Evolutionary conservation across 2,113 vertebrate genomes (phyloP).

Genomic region (Centrocercus urophasianus): DNA sequence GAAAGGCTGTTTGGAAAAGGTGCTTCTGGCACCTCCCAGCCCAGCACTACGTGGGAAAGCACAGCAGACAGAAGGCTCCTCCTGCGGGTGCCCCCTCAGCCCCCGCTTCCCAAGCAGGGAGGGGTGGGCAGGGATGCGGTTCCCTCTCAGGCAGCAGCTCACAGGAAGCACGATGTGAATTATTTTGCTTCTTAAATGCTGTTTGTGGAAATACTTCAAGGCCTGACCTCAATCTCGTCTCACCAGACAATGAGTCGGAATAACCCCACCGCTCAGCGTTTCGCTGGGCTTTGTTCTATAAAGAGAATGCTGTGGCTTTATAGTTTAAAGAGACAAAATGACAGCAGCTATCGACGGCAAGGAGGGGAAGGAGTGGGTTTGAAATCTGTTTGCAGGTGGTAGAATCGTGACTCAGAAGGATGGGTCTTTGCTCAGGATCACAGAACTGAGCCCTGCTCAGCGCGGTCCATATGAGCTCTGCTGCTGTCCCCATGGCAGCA

Average conservation of each 20-base stretch:
- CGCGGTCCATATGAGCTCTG: neutral
- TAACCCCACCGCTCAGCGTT: neutral
- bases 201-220: neutral
- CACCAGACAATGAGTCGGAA: neutral
- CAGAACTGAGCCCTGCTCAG: neutral
- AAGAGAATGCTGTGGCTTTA: neutral
- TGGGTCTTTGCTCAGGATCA: neutral
- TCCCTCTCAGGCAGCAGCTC: neutral
- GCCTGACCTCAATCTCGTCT: neutral
- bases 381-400: neutral
- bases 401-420: neutral
- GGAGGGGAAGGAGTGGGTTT: neutral
- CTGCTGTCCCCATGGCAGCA: no score
- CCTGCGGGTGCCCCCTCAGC: neutral
- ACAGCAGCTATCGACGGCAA: neutral
- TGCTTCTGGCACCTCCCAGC: neutral
- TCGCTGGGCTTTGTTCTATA: neutral
- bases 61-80: no score
- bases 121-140: fast-evolving
- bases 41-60: neutral
- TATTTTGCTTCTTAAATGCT: neutral
- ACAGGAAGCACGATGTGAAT: neutral
- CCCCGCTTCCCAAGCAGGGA: neutral
- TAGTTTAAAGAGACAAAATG: neutral
- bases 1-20: neutral